These are phyloP conservation scores for Thymelicus lineola DNA, from an alignment of 2,888 invertebrate species.

Conservation along the genomic window DNA sequence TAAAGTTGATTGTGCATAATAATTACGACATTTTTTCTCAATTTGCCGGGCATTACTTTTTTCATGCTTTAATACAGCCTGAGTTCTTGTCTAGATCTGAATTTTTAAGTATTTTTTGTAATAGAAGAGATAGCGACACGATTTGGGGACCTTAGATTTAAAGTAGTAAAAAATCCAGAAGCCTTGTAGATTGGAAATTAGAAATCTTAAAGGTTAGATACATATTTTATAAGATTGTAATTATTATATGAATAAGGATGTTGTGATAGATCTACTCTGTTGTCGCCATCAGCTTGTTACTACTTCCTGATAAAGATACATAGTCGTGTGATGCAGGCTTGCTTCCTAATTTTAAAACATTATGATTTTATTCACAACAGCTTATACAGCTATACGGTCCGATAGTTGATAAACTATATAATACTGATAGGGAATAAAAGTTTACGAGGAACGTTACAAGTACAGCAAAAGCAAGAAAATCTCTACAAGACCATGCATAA, in stretches of 20 bases:
- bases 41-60: conserved; percentile 5
- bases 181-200: conserved; percentile 6
- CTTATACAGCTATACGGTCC: too few relatives aligned
- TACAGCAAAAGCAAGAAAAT: too few relatives aligned
- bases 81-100: conserved; percentile 11
- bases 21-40: conserved; percentile 32
- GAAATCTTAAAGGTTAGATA: neutral
- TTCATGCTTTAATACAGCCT: conserved; percentile 19
- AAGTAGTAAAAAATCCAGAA: conserved; percentile 1
- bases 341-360: too few relatives aligned
- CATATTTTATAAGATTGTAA: neutral
- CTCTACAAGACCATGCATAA: too few relatives aligned
- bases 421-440: too few relatives aligned
- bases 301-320: too few relatives aligned
- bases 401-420: too few relatives aligned
- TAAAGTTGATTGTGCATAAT: conserved; percentile 23
- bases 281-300: too few relatives aligned
- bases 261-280: neutral
- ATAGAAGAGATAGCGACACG: neutral
- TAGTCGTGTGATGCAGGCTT: too few relatives aligned
- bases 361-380: too few relatives aligned
- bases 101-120: conserved; percentile 4
- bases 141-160: neutral
- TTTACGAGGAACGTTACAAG: too few relatives aligned
- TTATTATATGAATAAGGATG: neutral